Percentiles rank a stretch among this genome's conserved stretches.
Conservation (phyloP, 1,140 invertebrate species). For the Bemisia tabaci region DNA sequence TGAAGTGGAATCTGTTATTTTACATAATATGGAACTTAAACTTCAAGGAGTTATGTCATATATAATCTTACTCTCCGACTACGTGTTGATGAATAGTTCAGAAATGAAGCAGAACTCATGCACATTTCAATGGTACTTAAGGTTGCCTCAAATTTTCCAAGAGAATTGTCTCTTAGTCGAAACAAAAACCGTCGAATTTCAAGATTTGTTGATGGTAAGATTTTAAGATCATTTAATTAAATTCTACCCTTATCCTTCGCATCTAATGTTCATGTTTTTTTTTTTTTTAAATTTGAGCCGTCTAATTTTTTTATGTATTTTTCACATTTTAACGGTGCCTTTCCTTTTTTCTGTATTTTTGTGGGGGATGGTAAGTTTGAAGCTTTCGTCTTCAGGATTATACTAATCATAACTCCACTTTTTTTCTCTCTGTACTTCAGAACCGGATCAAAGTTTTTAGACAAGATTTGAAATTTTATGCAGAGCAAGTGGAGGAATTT, state of each 20-base stretch:
- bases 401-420: neutral
- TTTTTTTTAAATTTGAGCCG: conserved; percentile 4
- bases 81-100: conserved; percentile 55
- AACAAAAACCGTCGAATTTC: conserved; percentile 73
- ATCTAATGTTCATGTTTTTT: no score
- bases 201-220: conserved; percentile 55
- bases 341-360: no score
- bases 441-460: conserved; percentile 48
- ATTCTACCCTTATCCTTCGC: no score
- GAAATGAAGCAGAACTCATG: conserved; percentile 78
- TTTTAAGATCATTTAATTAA: neutral
- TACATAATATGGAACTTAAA: conserved; percentile 58
- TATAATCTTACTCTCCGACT: conserved; percentile 65
- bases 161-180: conserved; percentile 65
- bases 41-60: conserved; percentile 42
- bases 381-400: no score
- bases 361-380: no score
- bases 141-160: conserved; percentile 64
- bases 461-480: conserved; percentile 66
- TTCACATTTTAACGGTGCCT: no score
- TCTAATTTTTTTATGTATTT: no score
- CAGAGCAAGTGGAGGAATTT: conserved; percentile 70
- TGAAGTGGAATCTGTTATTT: conserved; percentile 52
- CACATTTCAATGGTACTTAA: conserved; percentile 66
- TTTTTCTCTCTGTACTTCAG: neutral